A percentile compares a stretch with the other conserved stretches of the same genome.
Conservation (phyloP, 1,140 invertebrate species). For the Caenorhabditis briggsae region DNA sequence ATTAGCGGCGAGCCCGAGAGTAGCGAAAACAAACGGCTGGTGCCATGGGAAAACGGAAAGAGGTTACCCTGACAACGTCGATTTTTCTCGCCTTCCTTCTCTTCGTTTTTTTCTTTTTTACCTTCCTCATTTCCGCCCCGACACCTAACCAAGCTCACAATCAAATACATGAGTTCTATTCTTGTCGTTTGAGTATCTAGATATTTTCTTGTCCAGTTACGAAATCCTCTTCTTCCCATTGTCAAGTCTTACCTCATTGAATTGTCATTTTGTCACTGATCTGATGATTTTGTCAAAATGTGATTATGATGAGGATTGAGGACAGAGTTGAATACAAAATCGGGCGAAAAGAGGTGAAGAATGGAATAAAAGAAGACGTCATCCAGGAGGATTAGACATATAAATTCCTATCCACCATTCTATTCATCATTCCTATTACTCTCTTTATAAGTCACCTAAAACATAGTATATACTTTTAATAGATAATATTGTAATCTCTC, state of each 20-base stretch:
- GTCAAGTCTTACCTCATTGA: not conserved
- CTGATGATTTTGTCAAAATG: not conserved
- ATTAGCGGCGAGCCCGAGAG: not conserved
- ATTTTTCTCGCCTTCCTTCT: not conserved
- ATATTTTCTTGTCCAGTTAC: not conserved
- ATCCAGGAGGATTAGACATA: constrained; percentile 6
- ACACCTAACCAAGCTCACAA: not conserved
- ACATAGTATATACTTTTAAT: not conserved
- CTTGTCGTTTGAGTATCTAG: too few species aligned
- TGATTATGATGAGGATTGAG: constrained; percentile 2
- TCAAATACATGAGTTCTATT: too few species aligned
- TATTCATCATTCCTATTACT: not conserved
- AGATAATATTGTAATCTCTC: too few species aligned
- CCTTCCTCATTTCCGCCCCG: not conserved
- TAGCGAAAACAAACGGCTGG: not conserved
- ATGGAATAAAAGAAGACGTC: not conserved
- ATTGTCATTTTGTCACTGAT: not conserved
- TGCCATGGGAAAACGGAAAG: constrained; percentile 4
- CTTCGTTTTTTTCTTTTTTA: not conserved
- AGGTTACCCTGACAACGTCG: constrained; percentile 31
- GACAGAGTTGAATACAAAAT: constrained; percentile 10
- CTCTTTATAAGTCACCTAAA: not conserved
- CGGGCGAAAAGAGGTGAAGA: not conserved
- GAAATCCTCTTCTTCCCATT: not conserved
- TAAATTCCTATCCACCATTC: not conserved